Evolutionary conservation across 2,888 invertebrate species (phyloP), one percentile per base, ranked within the genome.

Genomic region (Scaptomyza flava): DNA sequence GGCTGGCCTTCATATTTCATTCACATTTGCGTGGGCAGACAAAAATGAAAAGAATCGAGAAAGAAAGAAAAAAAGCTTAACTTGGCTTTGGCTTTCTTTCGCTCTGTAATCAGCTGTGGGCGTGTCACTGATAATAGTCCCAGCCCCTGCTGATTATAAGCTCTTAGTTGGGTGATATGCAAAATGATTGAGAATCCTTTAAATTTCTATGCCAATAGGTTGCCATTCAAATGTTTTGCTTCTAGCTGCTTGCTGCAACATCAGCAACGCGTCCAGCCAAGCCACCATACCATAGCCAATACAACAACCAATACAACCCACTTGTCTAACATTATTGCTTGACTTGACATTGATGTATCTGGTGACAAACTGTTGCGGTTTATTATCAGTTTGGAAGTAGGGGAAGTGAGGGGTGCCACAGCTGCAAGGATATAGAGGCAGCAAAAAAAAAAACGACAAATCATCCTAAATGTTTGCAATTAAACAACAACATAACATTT

Each of bases 281-380:
- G 14, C 12, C 31, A 17, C 20, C 36, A 5, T 23, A 8, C 8
- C 0, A 9, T 9, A n/a, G 6, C 36, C 36, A 38, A 38, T 38
- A 38, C 36, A n/a, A 41, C 47, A n/a, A 4, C 36, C 36, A 38
- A 38, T 38, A 38, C 36, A n/a, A 41, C 47, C 47, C 67, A 63
- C 68, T 73, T 65, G 72, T 67, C 60, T 61, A 60, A 63, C 78
- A 71, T 81, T 83, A 81, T 83, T 78, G 81, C 75, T 68, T 48
- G 72, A 64, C 54, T 76, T 86, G 88, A 85, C 88, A 76, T 85
- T 85, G 88, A 88, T 88, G 81, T 79, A 85, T 85, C 86, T 88
- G 86, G 88, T 88, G 88, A 88, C 88, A 85, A 85, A 85, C 87
- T 83, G 84, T 88, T 88, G 84, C 88, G 84, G 84, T 83, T 83